Evolutionary conservation across 2,888 invertebrate genomes (phyloP), one percentile per base, ranked within the genome.

Genomic region (Cactoblastis cactorum): DNA sequence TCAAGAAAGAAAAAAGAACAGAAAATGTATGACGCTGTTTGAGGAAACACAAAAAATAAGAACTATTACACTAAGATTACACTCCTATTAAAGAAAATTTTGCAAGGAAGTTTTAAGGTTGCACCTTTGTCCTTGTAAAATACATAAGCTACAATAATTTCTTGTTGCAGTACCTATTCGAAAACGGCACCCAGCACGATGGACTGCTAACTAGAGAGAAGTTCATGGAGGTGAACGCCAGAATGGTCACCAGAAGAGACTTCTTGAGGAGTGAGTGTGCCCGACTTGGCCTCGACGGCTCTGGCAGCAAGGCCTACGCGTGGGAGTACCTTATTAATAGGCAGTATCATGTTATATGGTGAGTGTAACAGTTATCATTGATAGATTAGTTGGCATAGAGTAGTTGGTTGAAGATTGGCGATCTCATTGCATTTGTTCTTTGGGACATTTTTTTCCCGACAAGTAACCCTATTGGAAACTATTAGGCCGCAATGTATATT

Each of bases 271-370:
- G 83, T 53, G 90, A 91, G 53, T 95, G 94, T 69, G 85, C 90
- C n/a, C 85, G 85, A 52, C 81, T 92, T 35, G 92, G 93, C 19
- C 83, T 94, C 38, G 92, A 93, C 65, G 83, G 89, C 53, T 85
- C 90, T 32, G 92, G 92, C 15, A 92, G 93, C 62, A 93, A 93
- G 69, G 94, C 96, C 19, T 95, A 95, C 69, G 93, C 96, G 11
- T 96, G 96, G 96, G 96, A 96, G 78, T 96, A 95, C 79, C 91
- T 96, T 70, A 94, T 96, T 67, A 95, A 95, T 80, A 91, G 92
- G 62, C 94, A 95, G 72, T 93, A 95, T 77, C 95, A 94, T 74
- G 91, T 96, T 50, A 94, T 96, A 73, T 96, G 96, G 96, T 92
- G 72, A 86, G 89, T 52, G 17, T 45, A 18, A 0, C 1, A 28